Percentiles rank a stretch among this genome's conserved stretches.
These are phyloP conservation scores for Flabesymbios commensalis DNA, from an alignment of 2,888 invertebrate species.

Conservation along the genomic window DNA sequence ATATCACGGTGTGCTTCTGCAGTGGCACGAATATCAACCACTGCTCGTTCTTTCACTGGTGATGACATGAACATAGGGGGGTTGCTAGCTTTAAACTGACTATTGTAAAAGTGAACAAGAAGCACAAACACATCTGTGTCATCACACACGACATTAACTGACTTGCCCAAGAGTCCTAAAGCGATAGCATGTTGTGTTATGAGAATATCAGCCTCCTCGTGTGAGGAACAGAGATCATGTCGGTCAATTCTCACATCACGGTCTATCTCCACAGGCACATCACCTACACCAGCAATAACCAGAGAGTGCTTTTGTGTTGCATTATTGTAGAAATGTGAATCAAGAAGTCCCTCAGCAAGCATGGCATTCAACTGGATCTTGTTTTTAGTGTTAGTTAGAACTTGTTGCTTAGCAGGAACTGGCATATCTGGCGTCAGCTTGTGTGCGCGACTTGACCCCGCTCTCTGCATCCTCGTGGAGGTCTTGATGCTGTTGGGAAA, in stretches of 20 bases:
- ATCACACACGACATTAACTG: slow-evolving; percentile 6
- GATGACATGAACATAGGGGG: slow-evolving; percentile 15
- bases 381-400: slow-evolving; percentile 11
- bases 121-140: slow-evolving; percentile 15
- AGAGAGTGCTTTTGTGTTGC: slow-evolving; percentile 7
- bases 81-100: neutral
- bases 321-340: slow-evolving; percentile 1
- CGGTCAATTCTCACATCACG: slow-evolving; percentile 4
- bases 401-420: slow-evolving; percentile 1
- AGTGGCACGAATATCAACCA: slow-evolving; percentile 9
- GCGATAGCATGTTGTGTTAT: slow-evolving; percentile 12
- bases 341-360: slow-evolving; percentile 5
- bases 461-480: slow-evolving; percentile 6
- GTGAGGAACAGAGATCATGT: slow-evolving; percentile 4
- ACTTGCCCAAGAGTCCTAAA: neutral
- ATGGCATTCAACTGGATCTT: slow-evolving; percentile 10
- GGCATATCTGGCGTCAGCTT: slow-evolving; percentile 8
- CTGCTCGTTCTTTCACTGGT: slow-evolving; percentile 9
- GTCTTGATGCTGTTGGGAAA: neutral
- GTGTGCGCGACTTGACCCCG: slow-evolving; percentile 4
- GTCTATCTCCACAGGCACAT: slow-evolving; percentile 2
- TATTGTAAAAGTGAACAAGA: slow-evolving; percentile 11
- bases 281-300: neutral
- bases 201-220: slow-evolving; percentile 3
- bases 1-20: slow-evolving; percentile 12